Percentiles rank a stretch among this genome's conserved stretches.
phyloP scores from a whole-genome alignment of 1,140 invertebrate species.

The Cyphomyrmex costatus region DNA sequence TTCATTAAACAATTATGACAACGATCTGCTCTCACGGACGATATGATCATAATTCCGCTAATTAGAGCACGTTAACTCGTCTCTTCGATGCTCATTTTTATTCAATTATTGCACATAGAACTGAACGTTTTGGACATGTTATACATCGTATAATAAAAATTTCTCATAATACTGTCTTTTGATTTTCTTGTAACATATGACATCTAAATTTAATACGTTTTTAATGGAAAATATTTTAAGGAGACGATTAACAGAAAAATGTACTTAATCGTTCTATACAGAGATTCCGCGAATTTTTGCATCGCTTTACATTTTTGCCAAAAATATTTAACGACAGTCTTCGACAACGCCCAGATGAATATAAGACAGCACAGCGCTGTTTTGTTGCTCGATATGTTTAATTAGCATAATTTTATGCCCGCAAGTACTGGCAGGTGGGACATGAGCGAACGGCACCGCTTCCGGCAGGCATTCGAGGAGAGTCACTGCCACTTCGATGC shows the following conservation, averaged over 20 bases:
- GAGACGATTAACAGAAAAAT: conserved; percentile 28
- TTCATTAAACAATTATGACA: conserved; percentile 40
- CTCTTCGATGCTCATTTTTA: conserved; percentile 7
- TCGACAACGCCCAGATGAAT: conserved; percentile 40
- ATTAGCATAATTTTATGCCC: conserved; percentile 63
- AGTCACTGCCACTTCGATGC: conserved; percentile 14
- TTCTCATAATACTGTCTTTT: neutral
- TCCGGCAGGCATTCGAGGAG: conserved; percentile 41
- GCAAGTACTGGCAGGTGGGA: conserved; percentile 57
- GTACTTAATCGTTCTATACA: conserved; percentile 2
- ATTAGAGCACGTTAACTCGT: conserved; percentile 29
- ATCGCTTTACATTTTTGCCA: neutral
- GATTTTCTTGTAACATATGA: neutral
- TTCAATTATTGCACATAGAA: conserved; percentile 17
- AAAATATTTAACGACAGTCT: conserved; percentile 43
- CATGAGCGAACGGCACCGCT: conserved; percentile 20
- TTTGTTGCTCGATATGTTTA: conserved; percentile 61
- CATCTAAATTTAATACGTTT: neutral
- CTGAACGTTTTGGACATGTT: conserved; percentile 5
- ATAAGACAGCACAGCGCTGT: conserved; percentile 13
- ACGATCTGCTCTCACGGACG: neutral
- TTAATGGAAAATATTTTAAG: neutral
- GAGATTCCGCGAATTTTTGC: conserved; percentile 27
- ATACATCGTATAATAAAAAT: conserved; percentile 7
- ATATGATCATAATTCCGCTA: conserved; percentile 28